Base-by-base conservation (phyloP, 37 sponge, comb jelly and placozoan species). In the Cliona cf. orientalis region DNA sequence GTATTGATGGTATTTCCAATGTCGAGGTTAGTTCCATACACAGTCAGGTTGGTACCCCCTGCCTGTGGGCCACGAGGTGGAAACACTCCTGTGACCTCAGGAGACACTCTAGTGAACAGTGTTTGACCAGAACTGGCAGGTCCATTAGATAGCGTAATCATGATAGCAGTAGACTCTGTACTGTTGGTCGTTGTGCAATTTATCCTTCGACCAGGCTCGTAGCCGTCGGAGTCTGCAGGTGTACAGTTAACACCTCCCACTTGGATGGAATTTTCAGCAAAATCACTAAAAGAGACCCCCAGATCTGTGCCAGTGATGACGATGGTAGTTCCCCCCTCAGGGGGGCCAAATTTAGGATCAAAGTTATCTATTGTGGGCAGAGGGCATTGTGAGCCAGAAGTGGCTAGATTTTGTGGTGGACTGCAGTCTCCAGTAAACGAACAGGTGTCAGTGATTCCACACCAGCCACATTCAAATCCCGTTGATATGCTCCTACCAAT, bases 271-370 rank as follows among this genome's bases (percentile, higher is more conserved):
- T n/a, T n/a, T 14, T 39, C 35, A 42, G 60, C 9, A 40, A 74
- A 73, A 33, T 85, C 85, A 49, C 22, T 41, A 71, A 73, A 69
- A 29, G 28, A 22, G 42, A 76, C 78, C 70, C 89, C 89, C n/a
- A 95, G 74, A 56, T 95, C 76, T 39, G 75, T 79, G 12, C 95
- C 95, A 63, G 41, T 78, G 65, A 95, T 80, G 49, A 61, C 84
- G n/a, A 95, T 55, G 42, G 42, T 57, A 36, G 86, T 90, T 22
- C 92, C 89, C 72, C 95, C 95, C 9, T 46, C 40, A 59, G 56
- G 29, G 33, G 95, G 92, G 39, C 92, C 84, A 55, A 55, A 76
- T 35, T 3, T 36, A 9, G 95, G 95, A 31, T 29, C 31, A 38
- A 95, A 55, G 6, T 35, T 17, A 19, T 58, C 69, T 17, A 94